These are phyloP conservation scores for Ceriagrion tenellum DNA, from an alignment of 2,888 invertebrate species.

Conservation along the genomic window DNA sequence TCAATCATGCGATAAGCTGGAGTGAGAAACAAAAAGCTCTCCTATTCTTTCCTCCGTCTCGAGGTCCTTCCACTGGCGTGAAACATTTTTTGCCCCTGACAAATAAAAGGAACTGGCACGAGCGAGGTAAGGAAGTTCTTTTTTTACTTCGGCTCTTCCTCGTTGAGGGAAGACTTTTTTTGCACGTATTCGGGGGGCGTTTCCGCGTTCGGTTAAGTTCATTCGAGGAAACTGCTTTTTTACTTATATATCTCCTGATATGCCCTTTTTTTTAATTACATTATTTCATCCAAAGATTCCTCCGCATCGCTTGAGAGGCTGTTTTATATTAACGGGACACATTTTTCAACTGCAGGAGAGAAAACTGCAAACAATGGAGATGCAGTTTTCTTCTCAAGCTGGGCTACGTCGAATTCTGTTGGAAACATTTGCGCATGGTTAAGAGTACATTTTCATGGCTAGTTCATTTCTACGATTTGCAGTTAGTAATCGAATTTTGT, in stretches of 20 bases:
- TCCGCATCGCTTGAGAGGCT: not conserved
- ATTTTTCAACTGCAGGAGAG: too few species aligned
- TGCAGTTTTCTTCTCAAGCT: too few species aligned
- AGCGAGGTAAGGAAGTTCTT: slow-evolving; percentile 33
- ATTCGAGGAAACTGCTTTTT: not conserved
- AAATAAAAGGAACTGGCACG: slow-evolving; percentile 51
- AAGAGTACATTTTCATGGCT: too few species aligned
- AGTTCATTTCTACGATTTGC: too few species aligned
- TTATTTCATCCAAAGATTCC: not conserved
- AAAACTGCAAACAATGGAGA: too few species aligned
- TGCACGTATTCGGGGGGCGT: not conserved
- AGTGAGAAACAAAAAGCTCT: slow-evolving; percentile 16
- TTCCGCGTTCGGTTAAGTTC: not conserved
- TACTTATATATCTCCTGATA: not conserved
- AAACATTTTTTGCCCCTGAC: not conserved
- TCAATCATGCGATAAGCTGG: slow-evolving; percentile 46
- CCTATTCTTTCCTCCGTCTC: not conserved
- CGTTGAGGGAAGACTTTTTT: not conserved
- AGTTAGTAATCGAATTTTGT: too few species aligned
- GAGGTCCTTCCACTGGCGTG: slow-evolving; percentile 2
- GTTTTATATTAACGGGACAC: not conserved
- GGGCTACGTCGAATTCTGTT: too few species aligned
- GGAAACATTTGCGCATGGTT: too few species aligned
- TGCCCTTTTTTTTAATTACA: not conserved
- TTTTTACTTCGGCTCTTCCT: slow-evolving; percentile 3